Evolutionary conservation across 2,888 invertebrate species (phyloP).

Genomic region (Torymus aiolomorphi): DNA sequence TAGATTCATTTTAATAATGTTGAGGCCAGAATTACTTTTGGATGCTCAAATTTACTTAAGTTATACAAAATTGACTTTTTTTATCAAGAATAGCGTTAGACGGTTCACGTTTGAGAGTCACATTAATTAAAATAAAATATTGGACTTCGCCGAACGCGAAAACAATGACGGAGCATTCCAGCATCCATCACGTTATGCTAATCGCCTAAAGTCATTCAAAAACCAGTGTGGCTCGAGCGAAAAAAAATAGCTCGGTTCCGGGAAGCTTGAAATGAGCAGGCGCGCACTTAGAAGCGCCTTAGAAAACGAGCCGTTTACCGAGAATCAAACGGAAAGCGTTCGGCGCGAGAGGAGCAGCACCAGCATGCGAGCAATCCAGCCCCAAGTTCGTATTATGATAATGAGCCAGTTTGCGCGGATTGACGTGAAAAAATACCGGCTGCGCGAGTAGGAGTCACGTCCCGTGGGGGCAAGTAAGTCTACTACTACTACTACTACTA

Average conservation of each 20-base stretch:
- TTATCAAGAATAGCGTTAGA: too few species aligned
- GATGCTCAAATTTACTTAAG: too few species aligned
- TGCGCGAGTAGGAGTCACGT: not conserved
- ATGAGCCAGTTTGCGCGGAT: slow-evolving; percentile 16
- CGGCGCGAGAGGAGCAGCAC: not conserved
- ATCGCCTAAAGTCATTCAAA: not conserved
- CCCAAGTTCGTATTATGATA: slow-evolving; percentile 38
- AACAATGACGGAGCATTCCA: not conserved
- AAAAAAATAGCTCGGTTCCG: not conserved
- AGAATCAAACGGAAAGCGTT: slow-evolving; percentile 19
- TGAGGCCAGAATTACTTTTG: too few species aligned
- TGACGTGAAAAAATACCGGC: not conserved
- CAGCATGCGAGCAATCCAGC: not conserved
- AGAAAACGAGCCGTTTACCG: not conserved
- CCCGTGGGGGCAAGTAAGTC: not conserved
- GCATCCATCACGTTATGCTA: not conserved
- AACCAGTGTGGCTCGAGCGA: not conserved
- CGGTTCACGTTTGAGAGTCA: too few species aligned
- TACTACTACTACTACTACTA: not conserved
- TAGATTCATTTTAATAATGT: too few species aligned
- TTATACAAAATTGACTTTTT: too few species aligned
- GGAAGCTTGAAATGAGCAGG: too few species aligned
- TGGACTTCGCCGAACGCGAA: not conserved
- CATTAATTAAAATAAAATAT: not conserved
- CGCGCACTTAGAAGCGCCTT: too few species aligned